Evolutionary conservation across 92 coral and sea anemone genomes (phyloP).

Genomic region (Zoanthus gigantus): DNA sequence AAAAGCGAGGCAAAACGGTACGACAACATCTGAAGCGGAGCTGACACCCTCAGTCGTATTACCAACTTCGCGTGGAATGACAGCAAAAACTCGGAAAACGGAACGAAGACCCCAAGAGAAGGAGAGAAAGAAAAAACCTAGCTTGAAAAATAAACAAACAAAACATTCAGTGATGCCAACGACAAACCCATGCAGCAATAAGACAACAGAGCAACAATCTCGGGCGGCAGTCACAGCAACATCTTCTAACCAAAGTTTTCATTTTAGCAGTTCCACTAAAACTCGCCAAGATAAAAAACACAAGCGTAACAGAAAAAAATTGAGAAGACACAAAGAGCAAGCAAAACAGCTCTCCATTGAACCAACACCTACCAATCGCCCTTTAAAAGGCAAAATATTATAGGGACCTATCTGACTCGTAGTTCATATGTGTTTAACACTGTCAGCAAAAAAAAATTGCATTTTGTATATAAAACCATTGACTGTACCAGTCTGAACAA

Average conservation of each 20-base stretch:
- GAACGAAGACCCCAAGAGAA: conserved; percentile 19
- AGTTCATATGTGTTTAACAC: neutral
- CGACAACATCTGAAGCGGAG: neutral
- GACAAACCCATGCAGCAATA: conserved; percentile 1
- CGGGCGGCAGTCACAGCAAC: neutral
- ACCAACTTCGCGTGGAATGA: neutral
- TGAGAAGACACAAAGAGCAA: neutral
- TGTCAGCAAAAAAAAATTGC: neutral
- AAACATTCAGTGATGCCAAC: neutral
- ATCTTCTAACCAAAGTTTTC: neutral
- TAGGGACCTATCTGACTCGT: neutral
- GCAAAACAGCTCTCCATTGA: neutral
- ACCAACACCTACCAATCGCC: conserved; percentile 29
- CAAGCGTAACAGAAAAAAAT: conserved; percentile 26
- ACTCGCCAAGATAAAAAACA: conserved; percentile 34
- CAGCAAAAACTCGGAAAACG: neutral
- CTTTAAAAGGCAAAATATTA: conserved; percentile 30
- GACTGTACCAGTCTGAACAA: neutral
- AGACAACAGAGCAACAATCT: neutral
- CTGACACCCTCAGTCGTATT: neutral
- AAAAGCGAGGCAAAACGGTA: neutral
- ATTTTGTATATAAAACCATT: neutral
- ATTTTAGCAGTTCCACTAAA: neutral
- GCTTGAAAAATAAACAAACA: neutral
- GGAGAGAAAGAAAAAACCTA: conserved; percentile 2